phyloP scores from a whole-genome alignment of 2,797 vertebrate species.

The Amazona finschi region DNA sequence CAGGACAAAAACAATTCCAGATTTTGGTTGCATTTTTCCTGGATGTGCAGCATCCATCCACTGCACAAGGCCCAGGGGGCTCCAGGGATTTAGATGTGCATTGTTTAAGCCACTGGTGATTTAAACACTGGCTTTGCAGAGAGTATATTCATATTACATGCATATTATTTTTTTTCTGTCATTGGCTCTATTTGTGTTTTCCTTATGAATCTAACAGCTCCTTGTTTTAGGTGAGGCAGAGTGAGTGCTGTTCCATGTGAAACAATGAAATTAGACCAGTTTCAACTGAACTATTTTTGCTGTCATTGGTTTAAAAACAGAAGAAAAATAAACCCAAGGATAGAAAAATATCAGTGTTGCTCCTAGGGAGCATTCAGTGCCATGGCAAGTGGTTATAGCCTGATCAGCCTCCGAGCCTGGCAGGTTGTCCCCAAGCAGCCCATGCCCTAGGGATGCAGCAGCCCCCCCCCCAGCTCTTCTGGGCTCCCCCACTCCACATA shows the following conservation, averaged over 20 bases:
- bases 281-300: background rate
- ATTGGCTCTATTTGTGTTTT: background rate
- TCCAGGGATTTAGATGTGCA: background rate
- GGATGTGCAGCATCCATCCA: background rate
- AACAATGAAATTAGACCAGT: background rate
- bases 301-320: background rate
- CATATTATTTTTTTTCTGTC: background rate
- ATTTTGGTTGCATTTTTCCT: background rate
- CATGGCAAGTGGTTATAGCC: background rate
- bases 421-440: background rate
- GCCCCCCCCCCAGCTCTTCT: background rate
- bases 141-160: background rate
- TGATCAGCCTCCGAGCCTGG: background rate
- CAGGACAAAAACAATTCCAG: background rate
- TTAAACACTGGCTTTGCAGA: background rate
- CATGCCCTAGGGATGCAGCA: background rate
- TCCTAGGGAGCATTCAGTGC: background rate
- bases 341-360: background rate
- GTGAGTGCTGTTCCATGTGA: background rate
- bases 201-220: background rate
- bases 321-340: background rate
- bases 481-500: rapidly evolving
- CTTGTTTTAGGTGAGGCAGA: background rate
- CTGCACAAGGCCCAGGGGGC: background rate
- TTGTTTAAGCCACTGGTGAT: background rate